phyloP scores from a whole-genome alignment of 2,888 invertebrate species.

The Pristionchus japonicus region DNA sequence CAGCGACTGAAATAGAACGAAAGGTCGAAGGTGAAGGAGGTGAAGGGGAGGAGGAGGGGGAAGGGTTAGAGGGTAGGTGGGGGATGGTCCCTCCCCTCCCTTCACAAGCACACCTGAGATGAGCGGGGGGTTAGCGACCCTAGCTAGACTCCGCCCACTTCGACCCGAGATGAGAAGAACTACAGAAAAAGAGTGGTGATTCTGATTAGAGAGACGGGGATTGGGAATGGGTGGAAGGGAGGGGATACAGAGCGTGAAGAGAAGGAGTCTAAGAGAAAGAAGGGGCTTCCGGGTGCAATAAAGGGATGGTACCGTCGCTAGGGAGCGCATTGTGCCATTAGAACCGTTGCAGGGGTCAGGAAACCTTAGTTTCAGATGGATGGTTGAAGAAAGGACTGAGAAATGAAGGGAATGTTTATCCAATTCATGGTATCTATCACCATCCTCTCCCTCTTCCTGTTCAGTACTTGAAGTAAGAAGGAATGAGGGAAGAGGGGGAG shows the following conservation, averaged over 20 bases:
- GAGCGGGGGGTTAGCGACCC: not conserved
- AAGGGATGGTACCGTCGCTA: slow-evolving; percentile 4
- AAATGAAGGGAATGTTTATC: not conserved
- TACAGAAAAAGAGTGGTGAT: not conserved
- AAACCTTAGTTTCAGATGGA: not conserved
- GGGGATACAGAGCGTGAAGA: not conserved
- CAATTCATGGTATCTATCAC: not conserved
- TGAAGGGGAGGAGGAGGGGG: not conserved
- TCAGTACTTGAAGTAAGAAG: slow-evolving; percentile 35
- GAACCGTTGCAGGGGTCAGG: not conserved
- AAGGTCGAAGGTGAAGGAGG: not conserved
- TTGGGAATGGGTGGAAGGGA: not conserved
- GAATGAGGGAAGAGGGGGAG: not conserved
- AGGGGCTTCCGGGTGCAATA: not conserved
- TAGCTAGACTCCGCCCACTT: slow-evolving; percentile 18
- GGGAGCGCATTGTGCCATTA: not conserved
- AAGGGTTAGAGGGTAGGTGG: not conserved
- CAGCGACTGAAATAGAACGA: too few species aligned
- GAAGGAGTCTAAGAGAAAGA: not conserved
- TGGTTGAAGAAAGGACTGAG: not conserved
- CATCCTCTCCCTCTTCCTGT: slow-evolving; percentile 10
- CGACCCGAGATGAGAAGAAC: not conserved
- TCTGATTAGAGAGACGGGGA: not conserved
- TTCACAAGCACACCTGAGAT: not conserved
- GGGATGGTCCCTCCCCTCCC: slow-evolving; percentile 18